A percentile compares a stretch with the other conserved stretches of the same genome.
Conservation (phyloP, 2,888 invertebrate genomes). For the Polyommatus iphigenia region DNA sequence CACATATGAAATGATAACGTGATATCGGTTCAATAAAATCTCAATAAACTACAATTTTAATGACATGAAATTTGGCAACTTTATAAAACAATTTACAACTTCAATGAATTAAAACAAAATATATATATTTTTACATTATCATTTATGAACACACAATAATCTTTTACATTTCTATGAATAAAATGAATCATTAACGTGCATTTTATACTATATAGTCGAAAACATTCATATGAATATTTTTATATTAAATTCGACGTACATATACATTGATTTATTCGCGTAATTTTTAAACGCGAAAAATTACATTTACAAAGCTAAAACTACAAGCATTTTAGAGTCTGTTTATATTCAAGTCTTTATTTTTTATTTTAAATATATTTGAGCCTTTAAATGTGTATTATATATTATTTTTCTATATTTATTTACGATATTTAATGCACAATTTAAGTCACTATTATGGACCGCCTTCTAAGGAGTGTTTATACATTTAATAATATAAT, state of each 20-base stretch:
- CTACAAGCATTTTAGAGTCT: slow-evolving; percentile 68
- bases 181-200: slow-evolving; percentile 42
- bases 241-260: slow-evolving; percentile 40
- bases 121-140: slow-evolving; percentile 15
- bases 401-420: slow-evolving; percentile 58
- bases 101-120: slow-evolving; percentile 20
- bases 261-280: slow-evolving; percentile 32
- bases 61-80: slow-evolving; percentile 32
- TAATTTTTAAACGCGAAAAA: slow-evolving; percentile 36
- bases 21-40: slow-evolving; percentile 25
- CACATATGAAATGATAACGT: slow-evolving; percentile 57
- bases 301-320: slow-evolving; percentile 62
- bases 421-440: slow-evolving; percentile 73
- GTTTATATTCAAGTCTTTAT: slow-evolving; percentile 74
- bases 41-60: slow-evolving; percentile 31
- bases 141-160: slow-evolving; percentile 23
- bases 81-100: slow-evolving; percentile 29
- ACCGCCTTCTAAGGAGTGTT: slow-evolving; percentile 71
- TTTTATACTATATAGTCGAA: slow-evolving; percentile 37
- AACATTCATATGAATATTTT: slow-evolving; percentile 35
- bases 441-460: slow-evolving; percentile 79
- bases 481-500: slow-evolving; percentile 30
- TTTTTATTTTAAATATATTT: slow-evolving; percentile 70
- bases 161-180: slow-evolving; percentile 32
- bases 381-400: slow-evolving; percentile 70